Percentiles rank a stretch among this genome's conserved stretches.
These are phyloP conservation scores for Naja naja DNA, from an alignment of 2,113 vertebrate genomes.

Conservation along the genomic window DNA sequence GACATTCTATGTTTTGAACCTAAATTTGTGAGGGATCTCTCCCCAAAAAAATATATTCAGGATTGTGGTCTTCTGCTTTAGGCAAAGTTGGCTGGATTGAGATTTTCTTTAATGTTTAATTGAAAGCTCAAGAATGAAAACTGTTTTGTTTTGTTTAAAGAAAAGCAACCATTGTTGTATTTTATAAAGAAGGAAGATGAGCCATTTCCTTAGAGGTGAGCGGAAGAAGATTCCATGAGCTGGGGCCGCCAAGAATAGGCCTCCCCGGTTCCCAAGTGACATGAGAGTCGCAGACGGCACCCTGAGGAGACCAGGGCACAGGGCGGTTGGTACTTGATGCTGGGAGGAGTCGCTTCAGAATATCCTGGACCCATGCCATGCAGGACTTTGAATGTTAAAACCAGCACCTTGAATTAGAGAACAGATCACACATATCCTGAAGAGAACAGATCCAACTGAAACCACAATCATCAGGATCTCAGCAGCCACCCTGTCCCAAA, in stretches of 20 bases:
- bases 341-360: no score
- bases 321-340: no score
- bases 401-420: no score
- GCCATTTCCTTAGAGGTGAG: no score
- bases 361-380: no score
- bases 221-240: no score
- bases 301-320: no score
- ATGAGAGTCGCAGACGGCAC: no score
- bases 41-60: background rate
- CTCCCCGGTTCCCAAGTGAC: no score
- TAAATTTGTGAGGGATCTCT: background rate
- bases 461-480: background rate
- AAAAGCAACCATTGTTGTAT: constrained; percentile 56
- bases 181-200: constrained; percentile 66
- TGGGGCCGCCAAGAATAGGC: no score
- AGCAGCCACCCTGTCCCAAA: background rate
- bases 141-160: constrained; percentile 58
- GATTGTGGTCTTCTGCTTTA: background rate
- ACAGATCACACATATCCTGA: background rate
- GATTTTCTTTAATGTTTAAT: constrained; percentile 34
- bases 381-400: no score
- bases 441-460: background rate
- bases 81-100: background rate
- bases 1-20: background rate
- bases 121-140: constrained; percentile 8